phyloP scores from a whole-genome alignment of 1,140 invertebrate species.

The Conopomorpha cramerella region DNA sequence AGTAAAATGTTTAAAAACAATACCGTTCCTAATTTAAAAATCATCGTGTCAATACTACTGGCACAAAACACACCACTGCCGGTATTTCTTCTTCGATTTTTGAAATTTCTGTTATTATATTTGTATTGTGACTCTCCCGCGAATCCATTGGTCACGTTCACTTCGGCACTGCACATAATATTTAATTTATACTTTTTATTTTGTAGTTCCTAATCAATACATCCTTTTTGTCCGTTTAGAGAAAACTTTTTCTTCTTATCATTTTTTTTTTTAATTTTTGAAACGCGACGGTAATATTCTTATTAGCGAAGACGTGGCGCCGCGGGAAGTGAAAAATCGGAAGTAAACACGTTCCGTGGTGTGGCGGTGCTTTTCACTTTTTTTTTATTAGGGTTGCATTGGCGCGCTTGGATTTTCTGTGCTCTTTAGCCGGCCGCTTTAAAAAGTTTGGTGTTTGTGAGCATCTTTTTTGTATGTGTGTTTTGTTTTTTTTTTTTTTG shows the following conservation, averaged over 20 bases:
- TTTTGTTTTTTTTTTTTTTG: no score
- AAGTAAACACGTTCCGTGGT: slow-evolving; percentile 24
- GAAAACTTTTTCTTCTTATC: slow-evolving; percentile 10
- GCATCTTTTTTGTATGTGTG: no score
- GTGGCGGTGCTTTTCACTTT: slow-evolving; percentile 24
- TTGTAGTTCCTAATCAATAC: slow-evolving; percentile 12
- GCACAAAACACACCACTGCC: no score
- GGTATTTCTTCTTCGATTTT: slow-evolving; percentile 51
- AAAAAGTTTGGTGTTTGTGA: no score
- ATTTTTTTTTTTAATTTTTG: slow-evolving; percentile 16
- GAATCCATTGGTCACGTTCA: slow-evolving; percentile 16
- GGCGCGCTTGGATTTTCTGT: no score
- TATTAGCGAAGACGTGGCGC: slow-evolving; percentile 22
- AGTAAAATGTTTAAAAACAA: slow-evolving; percentile 17
- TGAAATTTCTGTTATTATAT: slow-evolving; percentile 33
- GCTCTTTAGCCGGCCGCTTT: no score
- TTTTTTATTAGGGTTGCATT: background rate
- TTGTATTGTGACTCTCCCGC: no score
- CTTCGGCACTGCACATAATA: slow-evolving; percentile 11
- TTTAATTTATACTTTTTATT: slow-evolving; percentile 8
- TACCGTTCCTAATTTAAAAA: slow-evolving; percentile 12
- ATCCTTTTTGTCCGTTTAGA: slow-evolving; percentile 13
- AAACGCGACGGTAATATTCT: no score
- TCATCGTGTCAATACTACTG: slow-evolving; percentile 8
- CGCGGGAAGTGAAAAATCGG: slow-evolving; percentile 34